Evolutionary conservation across 2,888 invertebrate species (phyloP).

Genomic region (Leptopilina myrica): DNA sequence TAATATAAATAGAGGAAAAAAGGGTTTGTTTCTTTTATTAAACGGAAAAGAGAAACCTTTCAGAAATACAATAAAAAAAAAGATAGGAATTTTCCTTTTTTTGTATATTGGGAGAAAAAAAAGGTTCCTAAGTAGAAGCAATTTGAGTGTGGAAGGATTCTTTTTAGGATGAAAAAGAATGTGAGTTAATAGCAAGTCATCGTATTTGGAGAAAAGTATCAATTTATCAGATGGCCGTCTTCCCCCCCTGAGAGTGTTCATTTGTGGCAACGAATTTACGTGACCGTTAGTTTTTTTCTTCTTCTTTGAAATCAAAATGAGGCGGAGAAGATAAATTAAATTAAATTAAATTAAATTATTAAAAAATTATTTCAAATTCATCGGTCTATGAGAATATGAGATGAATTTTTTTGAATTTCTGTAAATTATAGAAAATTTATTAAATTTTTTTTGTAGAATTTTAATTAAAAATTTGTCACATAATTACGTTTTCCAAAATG

Average conservation of each 20-base stretch:
- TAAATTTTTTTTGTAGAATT: too few relatives aligned
- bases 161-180: neutral
- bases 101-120: neutral
- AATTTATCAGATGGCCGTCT: constrained; percentile 22
- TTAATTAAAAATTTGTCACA: too few relatives aligned
- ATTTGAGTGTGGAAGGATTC: neutral
- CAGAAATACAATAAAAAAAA: too few relatives aligned
- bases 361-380: too few relatives aligned
- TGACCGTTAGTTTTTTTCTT: constrained; percentile 1
- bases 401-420: too few relatives aligned
- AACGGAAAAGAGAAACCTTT: too few relatives aligned
- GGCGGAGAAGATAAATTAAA: neutral
- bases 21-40: too few relatives aligned
- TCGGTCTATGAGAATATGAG: neutral
- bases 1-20: too few relatives aligned
- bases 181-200: constrained; percentile 7
- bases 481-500: too few relatives aligned
- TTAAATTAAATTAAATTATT: too few relatives aligned
- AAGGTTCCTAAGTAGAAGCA: neutral
- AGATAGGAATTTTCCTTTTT: too few relatives aligned
- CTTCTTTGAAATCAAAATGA: neutral
- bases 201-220: constrained; percentile 19
- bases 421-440: too few relatives aligned
- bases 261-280: constrained; percentile 15
- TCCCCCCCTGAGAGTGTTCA: constrained; percentile 22